Evolutionary conservation across 2,888 invertebrate species (phyloP), one percentile per base, ranked within the genome.

Genomic region (Sylvicola fuscatus): DNA sequence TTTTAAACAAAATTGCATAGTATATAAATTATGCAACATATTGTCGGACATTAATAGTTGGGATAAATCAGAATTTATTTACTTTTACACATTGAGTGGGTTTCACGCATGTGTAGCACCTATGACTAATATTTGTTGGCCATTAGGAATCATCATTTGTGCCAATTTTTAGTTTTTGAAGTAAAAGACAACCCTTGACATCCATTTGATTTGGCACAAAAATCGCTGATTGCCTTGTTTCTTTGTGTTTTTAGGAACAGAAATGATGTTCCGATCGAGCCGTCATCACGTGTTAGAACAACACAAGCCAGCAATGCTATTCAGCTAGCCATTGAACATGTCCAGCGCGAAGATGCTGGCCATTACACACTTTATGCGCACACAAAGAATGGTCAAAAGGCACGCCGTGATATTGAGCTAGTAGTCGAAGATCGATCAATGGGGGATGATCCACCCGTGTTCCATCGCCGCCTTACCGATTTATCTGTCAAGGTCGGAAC

Each of bases 401-500:
- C 62, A 35, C 54, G 69, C 45, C 58, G 64, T 45, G 62, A 65
- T 43, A 49, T 68, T 42, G 65, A 68, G 47, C 58, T 70, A 36
- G 56, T 64, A 38, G 65, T 74, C 33, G 70, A 68, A 41, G 69
- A 68, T 50, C 58, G 65, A 43, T 65, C 58, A 26, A 61, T 62
- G 30, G 72, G 73, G 35, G 77, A 77, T 40, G 73, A 76, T 56
- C 78, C 79, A 8, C 90, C 92, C 15, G 66, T 73, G 43, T 89
- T 92, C 61, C 63, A 86, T 41, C 69, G 89, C 40, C 68, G 84
- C 41, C 70, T 90, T 36, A 78, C 76, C 50, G 86, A 90, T 59
- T 70, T 87, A 36, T 75, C 81, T 11, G 86, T 84, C 40, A 86
- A 89, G 63, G 86, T 90, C 49, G 89, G 89, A 49, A 82, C 84